These are phyloP conservation scores for Agrotis segetum DNA, from an alignment of 2,888 invertebrate genomes.

Conservation along the genomic window DNA sequence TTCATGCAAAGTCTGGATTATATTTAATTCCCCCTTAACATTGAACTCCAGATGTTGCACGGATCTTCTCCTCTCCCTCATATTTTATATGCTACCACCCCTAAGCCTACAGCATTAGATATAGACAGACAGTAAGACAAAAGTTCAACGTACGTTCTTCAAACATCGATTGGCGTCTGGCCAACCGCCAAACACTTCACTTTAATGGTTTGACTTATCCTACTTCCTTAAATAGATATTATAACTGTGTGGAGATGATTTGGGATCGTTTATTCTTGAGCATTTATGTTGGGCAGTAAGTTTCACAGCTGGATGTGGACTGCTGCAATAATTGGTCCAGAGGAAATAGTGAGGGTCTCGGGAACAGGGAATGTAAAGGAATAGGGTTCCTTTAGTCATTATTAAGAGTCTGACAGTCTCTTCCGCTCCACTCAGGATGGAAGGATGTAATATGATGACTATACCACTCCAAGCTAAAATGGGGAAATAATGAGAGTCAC, in stretches of 20 bases:
- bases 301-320: conserved; percentile 12
- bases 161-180: conserved; percentile 85
- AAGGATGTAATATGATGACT: too few species aligned
- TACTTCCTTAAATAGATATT: conserved; percentile 87
- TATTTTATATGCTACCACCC: conserved; percentile 10
- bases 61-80: background rate
- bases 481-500: too few species aligned
- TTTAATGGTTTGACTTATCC: conserved; percentile 81
- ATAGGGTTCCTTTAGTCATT: too few species aligned
- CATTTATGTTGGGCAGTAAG: conserved; percentile 22
- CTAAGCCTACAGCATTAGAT: conserved; percentile 43
- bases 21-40: background rate
- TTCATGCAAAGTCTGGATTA: too few species aligned
- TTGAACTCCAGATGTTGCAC: background rate
- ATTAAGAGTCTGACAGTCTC: too few species aligned
- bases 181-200: conserved; percentile 86
- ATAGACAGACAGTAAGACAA: conserved; percentile 72
- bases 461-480: too few species aligned
- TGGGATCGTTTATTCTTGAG: conserved; percentile 41
- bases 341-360: background rate
- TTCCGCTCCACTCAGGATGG: too few species aligned
- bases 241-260: conserved; percentile 59
- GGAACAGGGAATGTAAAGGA: too few species aligned
- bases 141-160: conserved; percentile 84
- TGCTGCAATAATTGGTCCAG: background rate